Base-by-base conservation (phyloP, 2,888 invertebrate species). In the Drosophila suboccidentalis region DNA sequence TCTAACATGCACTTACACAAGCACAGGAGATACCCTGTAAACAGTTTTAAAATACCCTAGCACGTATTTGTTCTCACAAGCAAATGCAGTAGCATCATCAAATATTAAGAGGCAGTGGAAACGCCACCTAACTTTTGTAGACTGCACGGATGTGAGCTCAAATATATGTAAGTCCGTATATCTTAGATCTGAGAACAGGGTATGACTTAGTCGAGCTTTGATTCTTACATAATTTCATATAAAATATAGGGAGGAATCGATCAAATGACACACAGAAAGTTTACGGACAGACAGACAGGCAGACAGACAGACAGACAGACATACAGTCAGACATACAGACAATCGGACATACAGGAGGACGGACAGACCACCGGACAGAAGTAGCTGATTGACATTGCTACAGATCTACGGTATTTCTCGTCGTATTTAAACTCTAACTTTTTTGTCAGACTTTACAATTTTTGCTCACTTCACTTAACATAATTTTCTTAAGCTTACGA, bases 271-370 rank as follows among this genome's bases (percentile, higher is more conserved):
- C 13, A 51, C 51, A 26, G 38, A 26, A 11, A 41, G 10, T 3
- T 9, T 8, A 26, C 47, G 15, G 26, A 53, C 53, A 10, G 29
- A 53, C 36, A 64, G 13, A 47, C 15, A 29, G 2, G 8, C 39
- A 8, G 17, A 36, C 39, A 17, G n/a, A 11, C 4, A 13, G 1
- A n/a, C 13, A 13, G n/a, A 36, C 4, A 13, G 13, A 38, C n/a
- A 38, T 19, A 51, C 34, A 71, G 41, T 57, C 29, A 38, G n/a
- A 29, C 59, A 9, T 32, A 65, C 46, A 22, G 36, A 64, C 59
- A 4, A 5, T 1, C 9, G 15, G 39, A 17, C 39, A 17, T 5
- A 2, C 6, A 13, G 38, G 8, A 8, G 29, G 5, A 29, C 55
- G 10, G 36, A 65, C 50, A 15, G 36, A 59, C 55, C 10, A 19